These are phyloP conservation scores for Nettapus auritus DNA, from an alignment of 2,113 vertebrate species.

Conservation along the genomic window DNA sequence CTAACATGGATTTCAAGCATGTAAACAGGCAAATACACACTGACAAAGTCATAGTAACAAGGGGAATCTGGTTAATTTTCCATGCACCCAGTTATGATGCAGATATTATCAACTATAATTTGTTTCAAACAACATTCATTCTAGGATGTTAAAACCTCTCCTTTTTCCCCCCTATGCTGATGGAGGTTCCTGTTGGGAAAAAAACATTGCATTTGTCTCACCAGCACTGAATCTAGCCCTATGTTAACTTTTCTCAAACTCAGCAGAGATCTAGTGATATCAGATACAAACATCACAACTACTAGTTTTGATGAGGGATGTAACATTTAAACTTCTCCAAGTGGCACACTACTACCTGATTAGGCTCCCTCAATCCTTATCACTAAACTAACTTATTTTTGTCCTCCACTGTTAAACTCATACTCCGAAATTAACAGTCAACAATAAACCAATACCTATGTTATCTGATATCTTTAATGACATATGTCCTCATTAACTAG, in stretches of 20 bases:
- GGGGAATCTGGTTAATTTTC: neutral
- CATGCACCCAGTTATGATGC: neutral
- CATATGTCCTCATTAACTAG: neutral
- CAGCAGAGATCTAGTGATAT: neutral
- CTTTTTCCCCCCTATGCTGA: constrained; percentile 43
- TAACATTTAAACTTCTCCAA: constrained; percentile 1
- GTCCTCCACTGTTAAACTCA: neutral
- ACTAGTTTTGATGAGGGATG: neutral
- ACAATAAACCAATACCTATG: constrained; percentile 1
- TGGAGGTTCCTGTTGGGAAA: constrained; percentile 54
- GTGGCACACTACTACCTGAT: neutral
- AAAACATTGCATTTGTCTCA: constrained; percentile 27
- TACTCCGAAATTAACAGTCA: neutral
- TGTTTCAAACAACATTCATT: constrained; percentile 42
- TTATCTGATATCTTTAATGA: constrained; percentile 2
- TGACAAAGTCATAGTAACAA: neutral
- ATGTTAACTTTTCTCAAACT: constrained; percentile 5
- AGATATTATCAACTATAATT: neutral
- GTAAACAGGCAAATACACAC: neutral
- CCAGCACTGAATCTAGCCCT: neutral
- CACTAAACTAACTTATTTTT: neutral
- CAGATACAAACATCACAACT: neutral
- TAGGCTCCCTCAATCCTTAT: neutral
- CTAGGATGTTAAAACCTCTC: constrained; percentile 13
- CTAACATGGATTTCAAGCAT: neutral